phyloP scores from a whole-genome alignment of 2,888 invertebrate species.

The Folsomia manolachei region DNA sequence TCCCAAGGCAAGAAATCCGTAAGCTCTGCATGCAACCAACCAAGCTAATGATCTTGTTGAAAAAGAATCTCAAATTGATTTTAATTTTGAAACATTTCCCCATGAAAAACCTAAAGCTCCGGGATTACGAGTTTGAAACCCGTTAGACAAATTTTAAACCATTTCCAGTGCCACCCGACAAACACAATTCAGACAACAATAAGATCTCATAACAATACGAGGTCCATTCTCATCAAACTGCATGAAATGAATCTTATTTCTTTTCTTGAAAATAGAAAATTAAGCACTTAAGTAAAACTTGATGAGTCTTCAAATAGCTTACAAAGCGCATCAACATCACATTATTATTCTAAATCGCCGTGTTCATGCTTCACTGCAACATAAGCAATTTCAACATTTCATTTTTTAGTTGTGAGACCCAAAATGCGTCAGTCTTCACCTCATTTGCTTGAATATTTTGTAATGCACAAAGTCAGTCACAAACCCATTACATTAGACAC shows the following conservation, averaged over 20 bases:
- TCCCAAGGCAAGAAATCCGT: not conserved
- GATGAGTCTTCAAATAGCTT: not conserved
- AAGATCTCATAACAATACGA: not conserved
- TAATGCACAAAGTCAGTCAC: not conserved
- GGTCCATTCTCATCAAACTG: not conserved
- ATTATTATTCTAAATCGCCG: not conserved
- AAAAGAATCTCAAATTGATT: constrained; percentile 4
- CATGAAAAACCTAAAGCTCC: not conserved
- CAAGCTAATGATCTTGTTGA: constrained; percentile 3
- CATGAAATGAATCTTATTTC: not conserved
- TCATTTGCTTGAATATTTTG: constrained; percentile 17
- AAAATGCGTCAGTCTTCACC: not conserved
- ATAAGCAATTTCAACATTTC: constrained; percentile 5
- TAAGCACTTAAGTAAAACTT: not conserved
- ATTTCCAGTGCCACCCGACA: not conserved
- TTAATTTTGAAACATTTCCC: not conserved
- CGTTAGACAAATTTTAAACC: not conserved
- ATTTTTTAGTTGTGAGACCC: not conserved
- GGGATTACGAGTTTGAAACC: not conserved
- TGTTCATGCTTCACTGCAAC: too few species aligned
- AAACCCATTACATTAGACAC: too few species aligned
- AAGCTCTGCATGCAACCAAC: not conserved
- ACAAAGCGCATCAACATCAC: not conserved
- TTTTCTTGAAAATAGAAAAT: too few species aligned
- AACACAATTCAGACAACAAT: not conserved